Percentiles rank a stretch among this genome's conserved stretches.
phyloP scores from a whole-genome alignment of 2,888 invertebrate genomes.

The Gari tellinella region DNA sequence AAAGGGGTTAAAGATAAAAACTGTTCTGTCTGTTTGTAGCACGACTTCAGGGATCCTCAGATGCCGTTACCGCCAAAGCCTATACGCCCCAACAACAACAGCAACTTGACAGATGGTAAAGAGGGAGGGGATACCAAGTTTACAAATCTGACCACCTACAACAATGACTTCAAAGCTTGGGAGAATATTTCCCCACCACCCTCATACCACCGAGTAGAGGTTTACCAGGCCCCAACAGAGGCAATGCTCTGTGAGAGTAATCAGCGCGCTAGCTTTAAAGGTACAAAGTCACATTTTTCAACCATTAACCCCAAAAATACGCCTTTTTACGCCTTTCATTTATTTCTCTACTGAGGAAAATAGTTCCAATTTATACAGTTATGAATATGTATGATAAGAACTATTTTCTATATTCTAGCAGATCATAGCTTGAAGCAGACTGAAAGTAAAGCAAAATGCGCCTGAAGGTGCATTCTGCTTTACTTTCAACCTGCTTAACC shows the following conservation, averaged over 20 bases:
- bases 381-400: too few species aligned
- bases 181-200: conserved; percentile 28
- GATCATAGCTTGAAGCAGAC: too few species aligned
- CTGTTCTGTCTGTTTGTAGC: conserved; percentile 23
- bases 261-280: conserved; percentile 54
- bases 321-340: too few species aligned
- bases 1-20: too few species aligned
- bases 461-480: too few species aligned
- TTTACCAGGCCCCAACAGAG: conserved; percentile 53
- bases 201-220: conserved; percentile 32
- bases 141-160: conserved; percentile 39
- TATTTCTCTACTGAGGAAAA: too few species aligned
- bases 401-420: too few species aligned
- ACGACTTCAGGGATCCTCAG: conserved; percentile 50
- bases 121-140: conserved; percentile 21
- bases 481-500: too few species aligned
- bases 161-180: conserved; percentile 46
- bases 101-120: conserved; percentile 35
- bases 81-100: conserved; percentile 21
- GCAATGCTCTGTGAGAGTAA: conserved; percentile 58
- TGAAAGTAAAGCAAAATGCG: too few species aligned
- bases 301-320: too few species aligned
- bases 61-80: conserved; percentile 22
- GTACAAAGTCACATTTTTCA: conserved; percentile 13
- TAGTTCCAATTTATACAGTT: too few species aligned